phyloP scores from a whole-genome alignment of 2,113 vertebrate genomes.

The Echinops telfairi region DNA sequence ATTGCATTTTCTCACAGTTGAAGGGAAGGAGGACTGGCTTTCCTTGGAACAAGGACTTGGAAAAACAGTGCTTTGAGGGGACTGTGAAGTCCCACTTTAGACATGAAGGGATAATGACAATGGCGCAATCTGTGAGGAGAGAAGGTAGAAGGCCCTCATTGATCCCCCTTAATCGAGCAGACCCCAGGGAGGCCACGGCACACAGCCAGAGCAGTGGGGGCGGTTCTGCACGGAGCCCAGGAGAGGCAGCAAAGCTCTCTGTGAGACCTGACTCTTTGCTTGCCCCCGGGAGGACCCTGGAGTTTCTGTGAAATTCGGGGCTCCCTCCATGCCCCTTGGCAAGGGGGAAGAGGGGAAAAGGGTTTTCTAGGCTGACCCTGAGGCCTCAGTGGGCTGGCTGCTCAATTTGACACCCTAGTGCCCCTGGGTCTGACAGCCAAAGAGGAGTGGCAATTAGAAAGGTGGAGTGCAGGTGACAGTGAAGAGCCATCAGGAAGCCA shows the following conservation, averaged over 20 bases:
- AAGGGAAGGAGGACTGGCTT: slow-evolving; percentile 75
- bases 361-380: background rate
- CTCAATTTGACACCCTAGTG: background rate
- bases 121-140: background rate
- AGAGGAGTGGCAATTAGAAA: background rate
- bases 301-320: background rate
- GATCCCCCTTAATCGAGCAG: background rate
- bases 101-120: slow-evolving; percentile 48
- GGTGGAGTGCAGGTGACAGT: background rate
- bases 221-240: background rate
- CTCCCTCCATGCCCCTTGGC: background rate
- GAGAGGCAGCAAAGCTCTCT: background rate
- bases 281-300: background rate
- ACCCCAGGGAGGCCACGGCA: background rate
- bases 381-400: background rate
- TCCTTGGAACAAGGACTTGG: slow-evolving; percentile 78
- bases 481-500: background rate
- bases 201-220: fast-evolving
- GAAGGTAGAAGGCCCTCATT: background rate
- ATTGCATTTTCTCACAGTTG: slow-evolving; percentile 77
- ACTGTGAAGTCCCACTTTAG: slow-evolving; percentile 57
- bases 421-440: background rate
- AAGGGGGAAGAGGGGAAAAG: background rate
- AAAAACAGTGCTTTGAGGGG: slow-evolving; percentile 60
- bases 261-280: background rate